Conservation (phyloP, 1,140 invertebrate species). For the Cotesia glomerata region DNA sequence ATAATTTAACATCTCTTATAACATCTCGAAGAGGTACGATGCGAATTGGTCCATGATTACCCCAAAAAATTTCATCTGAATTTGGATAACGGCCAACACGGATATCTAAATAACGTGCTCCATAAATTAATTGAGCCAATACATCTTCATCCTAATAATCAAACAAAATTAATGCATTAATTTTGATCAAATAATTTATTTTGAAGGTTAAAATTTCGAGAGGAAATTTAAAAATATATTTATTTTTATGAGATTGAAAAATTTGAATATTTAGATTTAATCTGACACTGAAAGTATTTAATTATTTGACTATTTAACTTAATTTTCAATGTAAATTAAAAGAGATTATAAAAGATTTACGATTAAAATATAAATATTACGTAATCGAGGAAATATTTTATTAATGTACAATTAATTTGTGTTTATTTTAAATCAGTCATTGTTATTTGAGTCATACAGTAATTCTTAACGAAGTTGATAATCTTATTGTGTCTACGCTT, state of each 20-base stretch:
- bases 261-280: too few relatives aligned
- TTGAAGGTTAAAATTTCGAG: background rate
- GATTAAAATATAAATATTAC: too few relatives aligned
- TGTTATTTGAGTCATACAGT: too few relatives aligned
- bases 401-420: too few relatives aligned
- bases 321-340: background rate
- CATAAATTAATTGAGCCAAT: constrained; percentile 66
- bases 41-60: constrained; percentile 65
- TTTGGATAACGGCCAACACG: constrained; percentile 64
- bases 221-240: background rate
- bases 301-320: background rate
- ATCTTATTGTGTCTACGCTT: too few relatives aligned
- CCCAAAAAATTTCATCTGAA: constrained; percentile 60
- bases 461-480: too few relatives aligned
- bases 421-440: too few relatives aligned
- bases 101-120: constrained; percentile 68
- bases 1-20: constrained; percentile 64
- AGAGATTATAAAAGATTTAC: background rate
- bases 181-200: background rate
- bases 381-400: too few relatives aligned
- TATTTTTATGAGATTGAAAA: too few relatives aligned
- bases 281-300: background rate
- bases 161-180: constrained; percentile 6
- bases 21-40: constrained; percentile 61
- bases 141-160: constrained; percentile 66